These are phyloP conservation scores for Tetragonula clypearis DNA, from an alignment of 1,140 invertebrate genomes.

Conservation along the genomic window DNA sequence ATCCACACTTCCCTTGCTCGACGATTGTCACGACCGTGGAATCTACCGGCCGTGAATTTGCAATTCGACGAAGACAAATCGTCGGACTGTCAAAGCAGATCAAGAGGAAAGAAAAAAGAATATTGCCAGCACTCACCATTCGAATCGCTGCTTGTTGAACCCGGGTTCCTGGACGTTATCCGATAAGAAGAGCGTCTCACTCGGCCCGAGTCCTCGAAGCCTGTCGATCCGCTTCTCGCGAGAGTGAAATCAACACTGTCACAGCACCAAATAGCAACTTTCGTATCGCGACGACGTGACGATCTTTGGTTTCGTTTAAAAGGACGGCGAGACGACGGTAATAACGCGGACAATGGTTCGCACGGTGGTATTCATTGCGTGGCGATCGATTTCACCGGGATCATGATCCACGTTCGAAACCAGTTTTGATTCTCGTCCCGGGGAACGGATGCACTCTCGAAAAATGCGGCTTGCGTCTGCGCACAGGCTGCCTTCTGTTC, in stretches of 20 bases:
- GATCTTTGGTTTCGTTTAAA: not conserved
- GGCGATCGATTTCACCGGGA: constrained; percentile 28
- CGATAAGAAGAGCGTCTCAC: constrained; percentile 45
- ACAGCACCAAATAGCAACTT: constrained; percentile 24
- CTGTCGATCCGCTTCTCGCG: not conserved
- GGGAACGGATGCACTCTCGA: constrained; percentile 44
- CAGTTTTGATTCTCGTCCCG: constrained; percentile 36
- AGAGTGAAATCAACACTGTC: constrained; percentile 6
- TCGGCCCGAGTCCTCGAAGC: constrained; percentile 10
- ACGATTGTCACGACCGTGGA: not conserved
- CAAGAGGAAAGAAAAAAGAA: not conserved
- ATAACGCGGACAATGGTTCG: not conserved
- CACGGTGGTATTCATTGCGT: not conserved
- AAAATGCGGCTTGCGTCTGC: constrained; percentile 57
- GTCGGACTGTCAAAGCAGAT: not conserved
- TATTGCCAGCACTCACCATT: constrained; percentile 51
- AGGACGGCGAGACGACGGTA: not conserved
- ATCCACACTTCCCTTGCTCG: not conserved
- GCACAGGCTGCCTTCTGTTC: constrained; percentile 70
- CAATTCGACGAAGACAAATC: not conserved
- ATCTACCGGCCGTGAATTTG: not conserved
- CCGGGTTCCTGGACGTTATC: constrained; percentile 34
- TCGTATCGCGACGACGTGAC: not conserved
- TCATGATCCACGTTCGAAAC: constrained; percentile 43
- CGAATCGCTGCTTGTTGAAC: constrained; percentile 38